These are phyloP conservation scores for Mus spicilegus DNA, from an alignment of 2,113 vertebrate species.

Conservation along the genomic window DNA sequence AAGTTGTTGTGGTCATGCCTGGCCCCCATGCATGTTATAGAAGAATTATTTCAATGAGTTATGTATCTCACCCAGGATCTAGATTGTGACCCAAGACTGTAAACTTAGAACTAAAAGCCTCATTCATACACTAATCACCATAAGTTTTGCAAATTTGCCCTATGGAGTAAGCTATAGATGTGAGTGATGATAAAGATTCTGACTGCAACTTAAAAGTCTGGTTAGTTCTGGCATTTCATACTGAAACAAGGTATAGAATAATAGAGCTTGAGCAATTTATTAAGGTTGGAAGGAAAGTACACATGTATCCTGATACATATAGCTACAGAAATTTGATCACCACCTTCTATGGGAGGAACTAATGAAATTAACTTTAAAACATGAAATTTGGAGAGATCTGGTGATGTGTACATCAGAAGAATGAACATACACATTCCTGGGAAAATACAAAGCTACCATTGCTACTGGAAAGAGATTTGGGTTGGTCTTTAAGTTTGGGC, in stretches of 20 bases:
- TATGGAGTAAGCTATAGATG: not conserved
- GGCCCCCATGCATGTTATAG: no score
- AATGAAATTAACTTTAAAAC: conserved; percentile 51
- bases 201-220: not conserved
- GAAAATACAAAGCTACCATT: not conserved
- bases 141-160: not conserved
- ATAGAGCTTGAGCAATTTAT: not conserved
- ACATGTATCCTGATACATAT: not conserved
- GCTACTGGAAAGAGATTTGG: not conserved
- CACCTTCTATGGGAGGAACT: not conserved
- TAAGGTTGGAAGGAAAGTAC: not conserved
- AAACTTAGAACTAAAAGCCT: conserved; percentile 10
- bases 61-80: not conserved
- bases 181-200: not conserved
- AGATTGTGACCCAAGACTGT: not conserved
- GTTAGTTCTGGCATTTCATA: not conserved
- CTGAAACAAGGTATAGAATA: not conserved
- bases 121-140: not conserved
- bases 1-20: not conserved
- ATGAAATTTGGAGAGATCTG: conserved; percentile 31
- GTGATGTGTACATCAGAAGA: not conserved
- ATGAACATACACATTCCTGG: not conserved
- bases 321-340: not conserved
- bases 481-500: not conserved
- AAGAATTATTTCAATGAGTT: not conserved